Evolutionary conservation across 2,797 vertebrate species (phyloP), one percentile per base, ranked within the genome.

Genomic region (Ptychobarbus kaznakovi): DNA sequence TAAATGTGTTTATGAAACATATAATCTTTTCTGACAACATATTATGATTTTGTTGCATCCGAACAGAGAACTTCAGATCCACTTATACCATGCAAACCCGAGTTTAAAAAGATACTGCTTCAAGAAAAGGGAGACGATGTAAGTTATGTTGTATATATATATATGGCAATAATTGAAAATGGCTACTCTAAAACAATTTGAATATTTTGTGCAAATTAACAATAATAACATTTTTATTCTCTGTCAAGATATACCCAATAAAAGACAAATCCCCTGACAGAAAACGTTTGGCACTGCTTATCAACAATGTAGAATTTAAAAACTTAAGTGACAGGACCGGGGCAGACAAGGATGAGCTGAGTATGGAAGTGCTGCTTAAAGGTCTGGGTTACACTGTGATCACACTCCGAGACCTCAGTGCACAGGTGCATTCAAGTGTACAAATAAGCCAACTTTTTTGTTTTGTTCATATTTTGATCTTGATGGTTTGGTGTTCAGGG

Each of bases 401-500:
- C 10, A 81, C 70, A 78, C 86, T 90, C 35, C 86, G 85, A 80
- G 66, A 90, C 69, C 86, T 90, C 38, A 78, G 85, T 69, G 76
- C 85, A 61, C 20, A 80, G 86, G 89, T 90, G 61, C 12, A 32
- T 46, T 82, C 53, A 46, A n/a, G 42, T 75, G 10, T 22, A 12
- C 56, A 61, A 42, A 35, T 12, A 72, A 7, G 12, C 7, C 13
- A 16, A 20, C 58, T 1, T 28, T 63, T 63, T 63, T 63, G 2
- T 20, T 49, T 28, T 28, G 4, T 2, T 28, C 4, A n/a, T 63
- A 28, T 28, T 28, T 28, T 63, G 38, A 53, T 22, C 11, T 68
- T 81, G 79, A 38, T 58, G 35, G 6, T 82, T 5, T 63, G 53
- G 38, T 74, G 32, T 75, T 58, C 66, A 96, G 95, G 92, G 76